Conservation (phyloP, 2,113 vertebrate species). For the Perccottus glenii region DNA sequence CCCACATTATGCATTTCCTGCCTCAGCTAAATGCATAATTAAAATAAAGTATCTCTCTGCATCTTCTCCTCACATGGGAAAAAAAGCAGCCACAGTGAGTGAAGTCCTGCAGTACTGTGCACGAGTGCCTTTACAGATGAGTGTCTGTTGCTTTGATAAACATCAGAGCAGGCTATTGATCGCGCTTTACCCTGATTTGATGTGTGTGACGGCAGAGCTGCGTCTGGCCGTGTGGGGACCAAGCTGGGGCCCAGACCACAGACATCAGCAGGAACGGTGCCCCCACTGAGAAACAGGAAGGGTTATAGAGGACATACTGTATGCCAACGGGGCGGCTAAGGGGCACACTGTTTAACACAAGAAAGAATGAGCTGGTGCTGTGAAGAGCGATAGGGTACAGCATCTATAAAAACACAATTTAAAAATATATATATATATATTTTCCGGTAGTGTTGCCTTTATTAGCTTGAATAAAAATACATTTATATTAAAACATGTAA, state of each 20-base stretch:
- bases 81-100: neutral
- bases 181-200: slow-evolving; percentile 62
- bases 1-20: slow-evolving; percentile 45
- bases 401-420: neutral
- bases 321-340: slow-evolving; percentile 44
- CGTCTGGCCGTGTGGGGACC: slow-evolving; percentile 47
- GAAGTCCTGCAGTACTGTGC: slow-evolving; percentile 37
- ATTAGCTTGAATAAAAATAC: neutral
- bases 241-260: slow-evolving; percentile 42
- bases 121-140: slow-evolving; percentile 20
- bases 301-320: slow-evolving; percentile 31
- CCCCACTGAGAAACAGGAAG: slow-evolving; percentile 58
- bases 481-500: slow-evolving; percentile 1
- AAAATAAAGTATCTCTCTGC: slow-evolving; percentile 55
- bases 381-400: neutral
- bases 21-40: slow-evolving; percentile 62
- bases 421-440: neutral
- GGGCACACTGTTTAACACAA: slow-evolving; percentile 46
- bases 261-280: slow-evolving; percentile 60
- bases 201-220: slow-evolving; percentile 55
- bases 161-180: slow-evolving; percentile 64
- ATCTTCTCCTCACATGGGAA: slow-evolving; percentile 36
- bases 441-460: slow-evolving; percentile 3
- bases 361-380: slow-evolving; percentile 21
- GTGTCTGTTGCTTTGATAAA: slow-evolving; percentile 63